Conservation (phyloP, 1,140 invertebrate genomes). For the Saccostrea echinata region DNA sequence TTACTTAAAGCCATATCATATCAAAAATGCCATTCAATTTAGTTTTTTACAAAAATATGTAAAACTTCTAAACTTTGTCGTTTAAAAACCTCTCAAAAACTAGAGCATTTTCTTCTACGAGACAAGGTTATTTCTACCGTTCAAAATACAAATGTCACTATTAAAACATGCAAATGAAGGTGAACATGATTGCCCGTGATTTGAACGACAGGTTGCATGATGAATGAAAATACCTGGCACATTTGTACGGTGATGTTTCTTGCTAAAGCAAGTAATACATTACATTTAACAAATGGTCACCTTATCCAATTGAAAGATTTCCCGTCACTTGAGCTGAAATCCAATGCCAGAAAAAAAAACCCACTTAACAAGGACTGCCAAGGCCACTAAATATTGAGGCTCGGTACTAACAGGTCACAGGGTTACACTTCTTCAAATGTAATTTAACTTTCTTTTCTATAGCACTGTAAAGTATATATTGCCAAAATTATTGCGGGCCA, state of each 20-base stretch:
- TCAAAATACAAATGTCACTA: not conserved
- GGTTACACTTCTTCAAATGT: no score
- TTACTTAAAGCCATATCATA: not conserved
- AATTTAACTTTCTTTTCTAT: no score
- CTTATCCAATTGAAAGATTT: not conserved
- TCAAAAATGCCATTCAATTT: constrained; percentile 8
- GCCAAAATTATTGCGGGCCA: no score
- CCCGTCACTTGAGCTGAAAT: not conserved
- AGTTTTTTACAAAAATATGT: not conserved
- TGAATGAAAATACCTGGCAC: not conserved
- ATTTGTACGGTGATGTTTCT: not conserved
- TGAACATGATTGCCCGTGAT: not conserved
- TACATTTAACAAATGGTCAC: not conserved
- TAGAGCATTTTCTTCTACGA: not conserved
- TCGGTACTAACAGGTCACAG: no score
- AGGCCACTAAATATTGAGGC: not conserved
- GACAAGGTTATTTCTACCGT: not conserved
- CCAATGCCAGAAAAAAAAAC: not conserved
- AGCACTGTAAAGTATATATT: no score
- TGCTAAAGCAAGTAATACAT: not conserved
- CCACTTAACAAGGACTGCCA: not conserved
- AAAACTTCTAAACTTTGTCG: not conserved
- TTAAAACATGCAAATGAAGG: not conserved
- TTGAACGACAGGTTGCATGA: not conserved
- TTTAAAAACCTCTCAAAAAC: not conserved